A percentile compares a stretch with the other conserved stretches of the same genome.
Conservation (phyloP, 2,113 vertebrate species). For the human (Homo sapiens) region GRCh38 chr5:127626001-127626500, state of each 20-base stretch:
- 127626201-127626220: neutral
- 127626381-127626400: too few species aligned
- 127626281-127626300: fast-evolving
- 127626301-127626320: neutral
- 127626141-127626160: neutral
- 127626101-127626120: neutral
- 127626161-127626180: neutral
- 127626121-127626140: neutral
- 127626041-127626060: neutral
- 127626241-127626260: neutral
- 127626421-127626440: too few species aligned
- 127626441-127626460: too few species aligned
- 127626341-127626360: neutral
- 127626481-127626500: too few species aligned
- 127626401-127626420: too few species aligned
- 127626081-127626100: neutral
- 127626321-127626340: too few species aligned
- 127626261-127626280: neutral
- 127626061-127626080: conserved; percentile 29
- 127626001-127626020: neutral
- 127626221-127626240: neutral
- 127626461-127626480: too few species aligned
- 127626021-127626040: neutral
- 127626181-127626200: fast-evolving
- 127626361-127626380: too few species aligned